phyloP scores from a whole-genome alignment of 2,113 vertebrate species.

The Sigmodon hispidus region DNA sequence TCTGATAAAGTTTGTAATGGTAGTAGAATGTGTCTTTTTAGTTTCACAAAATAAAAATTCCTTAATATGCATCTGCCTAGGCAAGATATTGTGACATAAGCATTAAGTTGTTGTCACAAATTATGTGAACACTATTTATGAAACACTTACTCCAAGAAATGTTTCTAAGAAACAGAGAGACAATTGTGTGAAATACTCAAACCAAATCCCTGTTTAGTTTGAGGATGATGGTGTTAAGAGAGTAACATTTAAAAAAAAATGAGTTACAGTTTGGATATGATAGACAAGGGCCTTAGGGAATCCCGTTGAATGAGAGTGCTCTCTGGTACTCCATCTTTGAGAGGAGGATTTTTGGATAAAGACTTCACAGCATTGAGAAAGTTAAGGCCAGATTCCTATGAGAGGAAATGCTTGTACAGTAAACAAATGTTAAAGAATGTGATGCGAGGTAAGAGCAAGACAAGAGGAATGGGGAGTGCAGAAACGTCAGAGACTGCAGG shows the following conservation, averaged over 20 bases:
- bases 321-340: background rate
- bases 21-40: background rate
- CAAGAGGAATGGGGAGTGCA: background rate
- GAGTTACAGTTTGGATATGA: background rate
- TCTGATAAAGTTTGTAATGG: background rate
- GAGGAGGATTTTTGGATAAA: background rate
- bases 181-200: constrained; percentile 17
- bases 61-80: background rate
- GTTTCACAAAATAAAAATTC: background rate
- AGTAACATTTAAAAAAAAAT: background rate
- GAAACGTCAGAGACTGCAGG: background rate
- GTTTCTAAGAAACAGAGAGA: background rate
- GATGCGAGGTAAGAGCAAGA: too few relatives aligned
- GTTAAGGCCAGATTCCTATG: background rate
- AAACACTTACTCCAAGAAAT: background rate
- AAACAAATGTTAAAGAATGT: background rate
- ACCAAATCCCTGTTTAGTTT: background rate
- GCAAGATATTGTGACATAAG: background rate
- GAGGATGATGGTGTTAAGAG: background rate
- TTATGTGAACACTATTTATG: background rate
- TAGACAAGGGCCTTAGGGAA: background rate
- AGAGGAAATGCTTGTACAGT: background rate
- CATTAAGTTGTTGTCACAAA: background rate
- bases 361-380: background rate
- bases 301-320: background rate